Percentiles rank a stretch among this genome's conserved stretches.
Evolutionary conservation across 2,888 invertebrate genomes (phyloP).

Genomic region (Marronus borbonicus): DNA sequence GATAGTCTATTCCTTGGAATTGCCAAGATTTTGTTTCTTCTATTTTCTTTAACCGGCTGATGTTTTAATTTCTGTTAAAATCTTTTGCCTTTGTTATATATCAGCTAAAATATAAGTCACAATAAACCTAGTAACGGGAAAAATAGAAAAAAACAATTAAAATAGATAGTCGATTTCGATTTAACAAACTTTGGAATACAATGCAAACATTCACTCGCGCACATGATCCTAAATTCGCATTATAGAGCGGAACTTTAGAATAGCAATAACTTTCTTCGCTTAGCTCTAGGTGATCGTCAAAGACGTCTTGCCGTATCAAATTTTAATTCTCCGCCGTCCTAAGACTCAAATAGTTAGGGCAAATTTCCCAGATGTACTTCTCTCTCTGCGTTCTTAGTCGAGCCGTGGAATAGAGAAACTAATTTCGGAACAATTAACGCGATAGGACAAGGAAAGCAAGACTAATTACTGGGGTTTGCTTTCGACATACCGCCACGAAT

Average conservation of each 20-base stretch:
- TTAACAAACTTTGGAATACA: too few relatives aligned
- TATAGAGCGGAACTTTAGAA: background rate
- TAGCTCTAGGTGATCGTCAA: background rate
- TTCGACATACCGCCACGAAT: slow-evolving; percentile 22
- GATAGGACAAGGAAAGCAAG: slow-evolving; percentile 25
- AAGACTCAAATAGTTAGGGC: slow-evolving; percentile 12
- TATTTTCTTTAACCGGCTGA: too few relatives aligned
- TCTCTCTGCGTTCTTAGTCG: slow-evolving; percentile 8
- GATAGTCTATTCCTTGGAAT: too few relatives aligned
- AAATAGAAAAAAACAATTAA: too few relatives aligned
- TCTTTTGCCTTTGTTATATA: too few relatives aligned
- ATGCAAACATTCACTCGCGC: too few relatives aligned
- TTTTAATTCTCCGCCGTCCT: slow-evolving; percentile 15
- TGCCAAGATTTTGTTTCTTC: too few relatives aligned
- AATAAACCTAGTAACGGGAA: too few relatives aligned
- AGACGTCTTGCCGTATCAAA: slow-evolving; percentile 1
- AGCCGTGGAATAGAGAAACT: slow-evolving; percentile 23
- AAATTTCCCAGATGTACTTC: slow-evolving; percentile 14
- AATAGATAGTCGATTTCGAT: too few relatives aligned
- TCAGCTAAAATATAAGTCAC: too few relatives aligned
- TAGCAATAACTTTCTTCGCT: background rate
- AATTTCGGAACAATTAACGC: slow-evolving; percentile 29
- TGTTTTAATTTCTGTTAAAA: too few relatives aligned
- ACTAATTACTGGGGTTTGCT: slow-evolving; percentile 27
- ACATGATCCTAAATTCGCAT: too few relatives aligned